phyloP scores from a whole-genome alignment of 2,113 vertebrate genomes.

The Pelecanus crispus region DNA sequence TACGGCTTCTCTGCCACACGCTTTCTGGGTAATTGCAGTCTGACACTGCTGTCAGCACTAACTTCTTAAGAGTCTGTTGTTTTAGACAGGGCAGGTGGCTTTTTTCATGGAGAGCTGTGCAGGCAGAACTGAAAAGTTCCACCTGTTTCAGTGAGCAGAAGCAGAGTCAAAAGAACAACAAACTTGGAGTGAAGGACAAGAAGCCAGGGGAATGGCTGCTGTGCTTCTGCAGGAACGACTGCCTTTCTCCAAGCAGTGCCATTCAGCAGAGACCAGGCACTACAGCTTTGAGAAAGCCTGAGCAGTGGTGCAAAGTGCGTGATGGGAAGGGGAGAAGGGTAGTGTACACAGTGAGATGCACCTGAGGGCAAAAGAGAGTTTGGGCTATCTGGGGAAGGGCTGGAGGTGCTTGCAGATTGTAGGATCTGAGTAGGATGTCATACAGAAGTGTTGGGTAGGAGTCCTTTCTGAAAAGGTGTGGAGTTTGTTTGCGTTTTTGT shows the following conservation, averaged over 20 bases:
- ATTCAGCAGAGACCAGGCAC: not conserved
- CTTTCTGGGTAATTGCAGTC: not conserved
- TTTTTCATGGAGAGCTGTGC: not conserved
- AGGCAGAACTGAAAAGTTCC: not conserved
- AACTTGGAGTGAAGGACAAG: not conserved
- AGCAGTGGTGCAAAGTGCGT: not conserved
- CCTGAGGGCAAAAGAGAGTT: not conserved
- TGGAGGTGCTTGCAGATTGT: not conserved
- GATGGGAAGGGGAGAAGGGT: not conserved
- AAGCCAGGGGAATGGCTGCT: not conserved
- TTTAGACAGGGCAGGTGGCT: not conserved
- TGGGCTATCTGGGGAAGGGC: not conserved
- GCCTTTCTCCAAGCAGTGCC: not conserved
- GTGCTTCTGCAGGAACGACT: not conserved
- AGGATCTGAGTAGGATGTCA: not conserved
- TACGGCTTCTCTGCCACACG: accelerated
- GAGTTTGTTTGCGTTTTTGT: not conserved
- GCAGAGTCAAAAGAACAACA: not conserved
- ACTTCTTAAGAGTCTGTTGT: not conserved
- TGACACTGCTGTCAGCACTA: not conserved
- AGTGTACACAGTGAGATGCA: not conserved
- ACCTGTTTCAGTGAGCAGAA: not conserved
- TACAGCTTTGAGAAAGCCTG: not conserved
- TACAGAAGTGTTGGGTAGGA: not conserved
- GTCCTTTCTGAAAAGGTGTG: not conserved